Base-by-base conservation (phyloP, 2,888 invertebrate species). In the Dryobotodes eremita region DNA sequence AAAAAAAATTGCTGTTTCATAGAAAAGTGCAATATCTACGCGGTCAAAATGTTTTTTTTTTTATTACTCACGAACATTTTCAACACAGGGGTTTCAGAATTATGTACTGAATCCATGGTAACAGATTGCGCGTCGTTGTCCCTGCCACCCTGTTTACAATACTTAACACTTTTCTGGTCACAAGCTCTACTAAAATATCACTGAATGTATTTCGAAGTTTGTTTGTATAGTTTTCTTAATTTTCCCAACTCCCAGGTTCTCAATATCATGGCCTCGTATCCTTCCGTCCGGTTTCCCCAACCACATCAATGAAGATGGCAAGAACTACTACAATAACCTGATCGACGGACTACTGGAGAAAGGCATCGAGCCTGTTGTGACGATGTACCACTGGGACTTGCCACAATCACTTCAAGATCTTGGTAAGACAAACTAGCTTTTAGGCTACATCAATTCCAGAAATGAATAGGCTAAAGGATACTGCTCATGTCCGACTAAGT, bases 211-310 rank as follows among this genome's bases (percentile, higher is more conserved):
- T 57, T n/a, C n/a, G 11, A 57, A 57, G 53, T 53, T 53, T 53
- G 31, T 61, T 31, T 31, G 1, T 61, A 61, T 31, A 61, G 17
- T 31, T 17, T 8, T 17, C 8, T 61, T 31, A 11, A 13, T n/a
- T n/a, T 55, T 8, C 26, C 2, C 31, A 66, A 62, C 10, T 70
- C 79, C 0, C 85, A 96, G 97, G 48, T 98, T 97, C 91, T 98
- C 97, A 0, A 93, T 97, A 77, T 96, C 97, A 0, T 98, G 98
- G 98, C 83, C 97, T 0, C 93, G 98, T 20, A 93, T 98, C 0
- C 89, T 95, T 0, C 95, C 95, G 0, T 87, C 80, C 7, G 79
- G 95, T 91, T 0, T 90, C 90, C 79, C 95, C 48, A 96, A 94
- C 87, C 42, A 88, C 26, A 88, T 97, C 71, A 97, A 97, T 87